Conservation (phyloP, 2,113 vertebrate species). For the Dolichotis patagonum region DNA sequence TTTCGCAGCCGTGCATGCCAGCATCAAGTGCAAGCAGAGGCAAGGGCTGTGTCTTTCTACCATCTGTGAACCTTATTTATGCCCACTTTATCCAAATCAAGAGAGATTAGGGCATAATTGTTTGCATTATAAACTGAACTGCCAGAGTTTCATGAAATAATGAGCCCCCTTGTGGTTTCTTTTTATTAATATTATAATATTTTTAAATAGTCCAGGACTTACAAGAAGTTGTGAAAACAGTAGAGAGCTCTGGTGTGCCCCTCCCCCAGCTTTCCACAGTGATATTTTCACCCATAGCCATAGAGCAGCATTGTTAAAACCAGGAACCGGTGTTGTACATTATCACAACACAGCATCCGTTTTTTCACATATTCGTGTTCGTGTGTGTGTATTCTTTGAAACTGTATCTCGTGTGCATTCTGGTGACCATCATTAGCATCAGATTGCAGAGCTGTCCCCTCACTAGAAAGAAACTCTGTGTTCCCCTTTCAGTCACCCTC, state of each 20-base stretch:
- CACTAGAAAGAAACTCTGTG: not conserved
- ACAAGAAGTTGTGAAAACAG: slow-evolving; percentile 33
- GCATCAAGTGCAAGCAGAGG: not conserved
- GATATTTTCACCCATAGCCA: not conserved
- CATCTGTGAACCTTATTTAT: not conserved
- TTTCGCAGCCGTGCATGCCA: accelerated
- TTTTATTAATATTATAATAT: slow-evolving; percentile 40
- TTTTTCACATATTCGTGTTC: not conserved
- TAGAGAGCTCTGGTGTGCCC: not conserved
- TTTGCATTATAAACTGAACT: slow-evolving; percentile 48
- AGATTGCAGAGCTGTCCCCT: not conserved
- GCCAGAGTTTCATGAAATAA: slow-evolving; percentile 61
- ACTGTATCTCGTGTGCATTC: not conserved
- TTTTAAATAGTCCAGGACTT: slow-evolving; percentile 32
- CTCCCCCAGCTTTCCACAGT: not conserved
- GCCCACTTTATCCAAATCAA: not conserved
- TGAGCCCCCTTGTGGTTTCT: slow-evolving; percentile 65
- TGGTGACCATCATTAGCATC: not conserved
- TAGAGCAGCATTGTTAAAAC: not conserved
- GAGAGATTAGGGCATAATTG: slow-evolving; percentile 39
- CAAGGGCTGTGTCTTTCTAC: not conserved
- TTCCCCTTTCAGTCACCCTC: not conserved
- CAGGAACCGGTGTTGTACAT: not conserved
- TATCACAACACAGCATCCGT: not conserved
- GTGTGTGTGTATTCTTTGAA: not conserved